A percentile compares a stretch with the other conserved stretches of the same genome.
Conservation (phyloP, 2,888 invertebrate genomes). For the Ophraella communa region DNA sequence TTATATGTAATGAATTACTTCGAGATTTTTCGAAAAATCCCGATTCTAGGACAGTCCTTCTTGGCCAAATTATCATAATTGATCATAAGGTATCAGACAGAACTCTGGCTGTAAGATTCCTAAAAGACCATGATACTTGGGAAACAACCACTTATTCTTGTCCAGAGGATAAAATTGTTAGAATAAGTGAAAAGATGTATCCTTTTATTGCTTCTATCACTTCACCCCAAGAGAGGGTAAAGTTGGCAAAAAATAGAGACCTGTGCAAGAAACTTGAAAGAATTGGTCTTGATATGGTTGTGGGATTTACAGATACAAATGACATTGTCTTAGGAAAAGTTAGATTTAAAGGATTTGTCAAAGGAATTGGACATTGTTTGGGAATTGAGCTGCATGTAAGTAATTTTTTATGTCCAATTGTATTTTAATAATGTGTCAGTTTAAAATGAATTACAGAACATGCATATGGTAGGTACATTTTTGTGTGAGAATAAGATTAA, state of each 20-base stretch:
- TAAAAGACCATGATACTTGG: constrained; percentile 54
- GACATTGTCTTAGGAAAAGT: constrained; percentile 58
- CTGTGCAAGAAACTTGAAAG: constrained; percentile 60
- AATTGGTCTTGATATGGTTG: constrained; percentile 54
- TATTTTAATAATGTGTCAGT: no score
- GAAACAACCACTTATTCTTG: constrained; percentile 53
- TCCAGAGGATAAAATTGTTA: constrained; percentile 46
- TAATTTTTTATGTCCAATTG: no score
- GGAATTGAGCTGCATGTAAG: constrained; percentile 66
- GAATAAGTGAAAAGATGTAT: constrained; percentile 59
- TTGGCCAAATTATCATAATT: constrained; percentile 56
- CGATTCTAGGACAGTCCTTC: constrained; percentile 51
- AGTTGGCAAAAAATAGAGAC: constrained; percentile 59
- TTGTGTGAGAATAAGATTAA: no score
- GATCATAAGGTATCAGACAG: constrained; percentile 44
- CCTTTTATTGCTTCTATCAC: constrained; percentile 62
- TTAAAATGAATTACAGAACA: no score
- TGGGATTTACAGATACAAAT: constrained; percentile 56
- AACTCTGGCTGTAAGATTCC: constrained; percentile 50
- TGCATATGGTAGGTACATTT: no score
- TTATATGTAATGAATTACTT: constrained; percentile 48
- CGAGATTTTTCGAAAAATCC: constrained; percentile 39
- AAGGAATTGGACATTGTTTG: constrained; percentile 64
- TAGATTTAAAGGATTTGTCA: constrained; percentile 64
- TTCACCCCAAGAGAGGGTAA: constrained; percentile 62